Evolutionary conservation across 2,888 invertebrate genomes (phyloP), one percentile per base, ranked within the genome.

Genomic region (Entomobrya proxima): DNA sequence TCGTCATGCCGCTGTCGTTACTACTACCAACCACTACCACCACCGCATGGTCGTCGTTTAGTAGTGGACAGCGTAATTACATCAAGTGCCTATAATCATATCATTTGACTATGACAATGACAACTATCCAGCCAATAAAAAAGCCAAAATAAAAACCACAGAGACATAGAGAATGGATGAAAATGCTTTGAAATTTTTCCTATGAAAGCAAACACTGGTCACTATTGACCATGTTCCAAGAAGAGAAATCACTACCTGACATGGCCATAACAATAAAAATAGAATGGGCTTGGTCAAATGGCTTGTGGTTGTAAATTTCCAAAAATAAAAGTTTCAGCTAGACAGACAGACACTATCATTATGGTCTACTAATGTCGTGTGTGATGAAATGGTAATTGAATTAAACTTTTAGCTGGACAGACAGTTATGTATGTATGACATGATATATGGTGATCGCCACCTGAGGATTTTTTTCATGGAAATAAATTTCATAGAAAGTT

Each of bases 21-120:
- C n/a, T n/a, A n/a, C n/a, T n/a, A n/a, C n/a, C n/a, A n/a, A n/a
- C n/a, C n/a, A n/a, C n/a, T n/a, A n/a, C n/a, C n/a, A n/a, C n/a
- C n/a, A n/a, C n/a, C n/a, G n/a, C n/a, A 15, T 61, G 30, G 58
- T 61, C 27, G 15, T 40, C 11, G 72, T 58, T 24, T 67, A 18
- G 78, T 44, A 55, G 44, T 27, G 35, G 76, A 75, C 64, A 47
- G 47, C 50, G 74, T 74, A 74, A 82, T 82, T 75, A 75, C 82
- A 75, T 82, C 61, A 82, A 82, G 82, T 81, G 74, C 35, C 58
- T 61, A 47, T 81, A 81, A 81, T 81, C 72, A 74, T 69, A 79
- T 69, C 79, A 58, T 79, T 78, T 47, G 27, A 77, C 77, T 77
- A 21, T 7, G 44, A 40, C 9, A 40, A 40, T 15, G 15, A 40